Evolutionary conservation across 2,797 vertebrate species (phyloP).

Genomic region (Pelochelys cantorii): DNA sequence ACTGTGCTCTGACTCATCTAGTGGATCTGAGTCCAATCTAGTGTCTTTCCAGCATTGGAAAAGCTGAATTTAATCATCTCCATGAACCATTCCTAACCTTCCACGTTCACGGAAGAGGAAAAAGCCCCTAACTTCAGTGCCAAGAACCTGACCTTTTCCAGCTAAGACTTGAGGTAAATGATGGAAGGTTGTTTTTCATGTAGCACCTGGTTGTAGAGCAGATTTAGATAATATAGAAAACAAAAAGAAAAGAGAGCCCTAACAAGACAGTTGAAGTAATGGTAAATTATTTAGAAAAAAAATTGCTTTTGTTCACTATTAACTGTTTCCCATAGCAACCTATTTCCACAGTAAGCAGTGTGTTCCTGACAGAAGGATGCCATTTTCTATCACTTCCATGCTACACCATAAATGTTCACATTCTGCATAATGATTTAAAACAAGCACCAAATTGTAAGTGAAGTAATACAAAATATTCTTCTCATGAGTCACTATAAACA

Average conservation of each 20-base stretch:
- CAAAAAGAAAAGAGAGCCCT: background rate
- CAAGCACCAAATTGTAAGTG: background rate
- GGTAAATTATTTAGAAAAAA: conserved; percentile 25
- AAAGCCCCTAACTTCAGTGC: conserved; percentile 39
- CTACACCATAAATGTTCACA: background rate
- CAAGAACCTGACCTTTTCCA: conserved; percentile 8
- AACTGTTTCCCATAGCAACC: conserved; percentile 43
- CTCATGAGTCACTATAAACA: background rate
- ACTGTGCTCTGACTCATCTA: conserved; percentile 66
- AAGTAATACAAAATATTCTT: background rate
- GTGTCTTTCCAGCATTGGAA: conserved; percentile 54
- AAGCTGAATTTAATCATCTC: conserved; percentile 63
- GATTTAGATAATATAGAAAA: conserved; percentile 20
- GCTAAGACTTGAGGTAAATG: conserved; percentile 33
- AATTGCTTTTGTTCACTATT: background rate
- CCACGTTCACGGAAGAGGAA: conserved; percentile 44
- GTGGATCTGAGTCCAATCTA: conserved; percentile 50
- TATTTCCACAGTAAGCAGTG: conserved; percentile 19
- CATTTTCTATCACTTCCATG: conserved; percentile 23
- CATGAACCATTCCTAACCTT: conserved; percentile 57
- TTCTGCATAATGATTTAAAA: background rate
- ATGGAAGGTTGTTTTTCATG: background rate
- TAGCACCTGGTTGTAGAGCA: conserved; percentile 12
- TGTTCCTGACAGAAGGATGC: conserved; percentile 7
- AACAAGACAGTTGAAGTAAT: conserved; percentile 27